Evolutionary conservation across 2,888 invertebrate genomes (phyloP).

Genomic region (Leptarthrus brevirostris): DNA sequence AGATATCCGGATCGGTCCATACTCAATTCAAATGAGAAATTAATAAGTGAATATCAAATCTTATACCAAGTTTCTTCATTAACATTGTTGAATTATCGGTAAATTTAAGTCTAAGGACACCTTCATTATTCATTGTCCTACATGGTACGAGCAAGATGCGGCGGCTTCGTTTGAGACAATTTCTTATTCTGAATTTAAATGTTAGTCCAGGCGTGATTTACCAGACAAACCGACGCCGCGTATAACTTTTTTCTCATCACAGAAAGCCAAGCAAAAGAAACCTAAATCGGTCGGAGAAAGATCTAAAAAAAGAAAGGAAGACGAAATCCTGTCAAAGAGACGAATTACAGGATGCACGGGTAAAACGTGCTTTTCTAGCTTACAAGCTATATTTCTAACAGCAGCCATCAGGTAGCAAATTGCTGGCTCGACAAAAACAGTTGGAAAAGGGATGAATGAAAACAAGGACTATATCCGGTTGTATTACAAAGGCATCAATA

Average conservation of each 20-base stretch:
- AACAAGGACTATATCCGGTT: constrained; percentile 51
- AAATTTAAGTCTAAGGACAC: too few species aligned
- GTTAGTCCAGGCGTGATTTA: background rate
- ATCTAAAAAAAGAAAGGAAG: background rate
- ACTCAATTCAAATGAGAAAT: too few species aligned
- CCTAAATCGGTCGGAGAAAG: too few species aligned
- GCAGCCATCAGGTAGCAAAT: too few species aligned
- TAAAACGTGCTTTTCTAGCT: background rate
- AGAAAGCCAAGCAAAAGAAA: background rate
- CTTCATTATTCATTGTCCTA: too few species aligned
- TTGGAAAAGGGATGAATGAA: background rate
- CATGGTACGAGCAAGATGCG: too few species aligned
- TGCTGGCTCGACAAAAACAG: background rate
- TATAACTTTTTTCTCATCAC: constrained; percentile 1
- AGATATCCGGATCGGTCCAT: too few species aligned
- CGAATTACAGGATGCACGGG: constrained; percentile 15
- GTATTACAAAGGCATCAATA: background rate
- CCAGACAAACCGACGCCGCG: constrained; percentile 45
- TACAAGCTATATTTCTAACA: background rate
- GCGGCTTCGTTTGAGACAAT: too few species aligned
- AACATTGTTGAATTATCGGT: too few species aligned
- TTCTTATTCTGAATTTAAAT: too few species aligned
- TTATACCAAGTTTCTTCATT: too few species aligned
- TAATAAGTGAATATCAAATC: too few species aligned
- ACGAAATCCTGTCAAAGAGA: background rate